Evolutionary conservation across 92 coral and sea anemone genomes (phyloP), one percentile per base, ranked within the genome.

Genomic region (Bergia sp.): DNA sequence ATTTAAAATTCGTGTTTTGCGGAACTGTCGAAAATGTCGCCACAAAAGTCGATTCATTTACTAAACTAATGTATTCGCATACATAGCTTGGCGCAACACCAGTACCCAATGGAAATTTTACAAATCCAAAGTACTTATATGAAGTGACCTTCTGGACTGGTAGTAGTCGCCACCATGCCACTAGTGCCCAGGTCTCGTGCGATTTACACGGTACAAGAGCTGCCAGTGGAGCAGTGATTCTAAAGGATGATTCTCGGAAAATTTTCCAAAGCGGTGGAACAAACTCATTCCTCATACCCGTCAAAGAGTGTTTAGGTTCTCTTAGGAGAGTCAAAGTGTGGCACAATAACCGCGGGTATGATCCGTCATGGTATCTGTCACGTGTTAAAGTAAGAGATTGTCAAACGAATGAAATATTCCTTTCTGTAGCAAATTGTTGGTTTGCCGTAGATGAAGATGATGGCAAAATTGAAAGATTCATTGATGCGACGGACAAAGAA

Each of bases 121-220:
- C 88, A 38, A 84, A 85, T 79, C 77, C 79, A 37, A 73, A 81
- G 43, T 93, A 91, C 79, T 71, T 89, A n/a, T 93, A 93, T 69
- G 93, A 93, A 73, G 80, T 93, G 12, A 89, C 93, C 85, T 88
- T 93, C 43, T 91, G 89, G 20, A 93, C 95, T 4, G 93, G 93
- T 57, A 94, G 93, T 43, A 91, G 94, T 5, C 87, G 89, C 73
- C 74, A 75, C 6, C 86, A 91, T 18, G 94, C 93, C 49, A 92
- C 96, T 49, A 92, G 85, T 7, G 94, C 96, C 18, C 89, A 94
- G 78, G 93, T 94, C 15, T 91, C 88, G 64, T 94, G 96, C 69
- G 92, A 88, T 38, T 80, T 94, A 42, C 42, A 87, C 58, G 96
- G 96, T 21, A 85, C 86, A 20, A 50, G 47, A 3, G 89, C 74